Evolutionary conservation across 2,113 vertebrate species (phyloP).

Genomic region (Lamprologus callipterus): DNA sequence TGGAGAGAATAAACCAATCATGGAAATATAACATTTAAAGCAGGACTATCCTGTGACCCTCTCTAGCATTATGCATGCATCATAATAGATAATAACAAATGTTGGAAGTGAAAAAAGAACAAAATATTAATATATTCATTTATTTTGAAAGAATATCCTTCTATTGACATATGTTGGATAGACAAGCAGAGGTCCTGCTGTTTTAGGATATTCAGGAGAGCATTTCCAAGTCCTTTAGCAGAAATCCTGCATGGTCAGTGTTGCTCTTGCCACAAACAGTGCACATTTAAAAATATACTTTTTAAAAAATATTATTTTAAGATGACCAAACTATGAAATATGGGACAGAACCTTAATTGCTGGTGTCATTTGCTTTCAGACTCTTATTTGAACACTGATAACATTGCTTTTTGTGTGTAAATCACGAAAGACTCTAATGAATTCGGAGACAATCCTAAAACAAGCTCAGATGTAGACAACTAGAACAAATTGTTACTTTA

Average conservation of each 20-base stretch:
- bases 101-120: constrained; percentile 19
- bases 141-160: constrained; percentile 37
- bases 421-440: neutral
- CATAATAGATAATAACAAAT: constrained; percentile 51
- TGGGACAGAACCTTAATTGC: neutral
- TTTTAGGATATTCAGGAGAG: constrained; percentile 23
- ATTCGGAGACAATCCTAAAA: neutral
- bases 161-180: constrained; percentile 39
- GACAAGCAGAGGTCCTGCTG: constrained; percentile 27
- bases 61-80: constrained; percentile 47
- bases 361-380: neutral
- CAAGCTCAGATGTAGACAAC: neutral
- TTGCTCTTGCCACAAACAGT: neutral
- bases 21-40: constrained; percentile 75
- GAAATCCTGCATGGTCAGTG: neutral
- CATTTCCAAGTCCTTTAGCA: neutral
- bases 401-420: neutral
- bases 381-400: neutral
- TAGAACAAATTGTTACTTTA: neutral
- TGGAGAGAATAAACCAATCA: constrained; percentile 70
- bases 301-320: neutral
- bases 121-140: constrained; percentile 50
- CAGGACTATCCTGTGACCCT: constrained; percentile 37
- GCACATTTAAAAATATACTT: neutral
- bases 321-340: neutral